Percentiles rank a stretch among this genome's conserved stretches.
These are phyloP conservation scores for Eretmochelys imbricata DNA, from an alignment of 2,113 vertebrate species.

Conservation along the genomic window DNA sequence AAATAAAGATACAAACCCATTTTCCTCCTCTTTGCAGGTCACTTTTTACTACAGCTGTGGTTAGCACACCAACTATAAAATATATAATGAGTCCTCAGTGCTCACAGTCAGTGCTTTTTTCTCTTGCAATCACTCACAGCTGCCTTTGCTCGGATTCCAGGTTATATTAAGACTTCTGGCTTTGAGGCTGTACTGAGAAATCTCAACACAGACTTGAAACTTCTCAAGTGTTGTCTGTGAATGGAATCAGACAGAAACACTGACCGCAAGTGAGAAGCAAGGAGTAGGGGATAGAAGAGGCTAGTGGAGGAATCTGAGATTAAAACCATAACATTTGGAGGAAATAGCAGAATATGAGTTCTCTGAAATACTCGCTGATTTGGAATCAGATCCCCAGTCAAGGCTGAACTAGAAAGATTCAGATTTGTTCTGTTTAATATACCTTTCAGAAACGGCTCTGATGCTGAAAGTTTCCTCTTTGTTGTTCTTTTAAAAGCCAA, in stretches of 20 bases:
- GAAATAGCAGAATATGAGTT: constrained; percentile 19
- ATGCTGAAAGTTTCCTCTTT: constrained; percentile 13
- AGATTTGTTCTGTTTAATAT: constrained; percentile 38
- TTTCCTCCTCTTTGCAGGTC: background rate
- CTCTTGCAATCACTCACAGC: constrained; percentile 1
- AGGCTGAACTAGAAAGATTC: constrained; percentile 46
- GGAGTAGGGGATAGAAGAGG: constrained; percentile 26
- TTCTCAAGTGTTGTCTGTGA: constrained; percentile 38
- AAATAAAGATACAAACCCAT: background rate
- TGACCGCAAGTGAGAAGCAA: constrained; percentile 60
- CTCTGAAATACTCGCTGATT: constrained; percentile 3
- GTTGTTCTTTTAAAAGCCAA: constrained; percentile 51
- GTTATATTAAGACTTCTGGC: constrained; percentile 46
- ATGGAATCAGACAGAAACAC: constrained; percentile 58
- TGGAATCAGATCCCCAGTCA: constrained; percentile 44
- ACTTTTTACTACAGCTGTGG: background rate
- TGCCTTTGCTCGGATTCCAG: constrained; percentile 49
- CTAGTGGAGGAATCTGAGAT: background rate
- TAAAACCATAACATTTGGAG: constrained; percentile 20
- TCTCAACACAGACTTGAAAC: background rate
- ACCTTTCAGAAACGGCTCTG: constrained; percentile 40
- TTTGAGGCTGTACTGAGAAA: constrained; percentile 36
- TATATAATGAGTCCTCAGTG: background rate
- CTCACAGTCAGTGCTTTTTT: accelerated
- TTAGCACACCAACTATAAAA: constrained; percentile 9